Percentiles rank a stretch among this genome's conserved stretches.
These are phyloP conservation scores for Pantherophis alleghaniensis DNA, from an alignment of 2,797 vertebrate species.

Conservation along the genomic window DNA sequence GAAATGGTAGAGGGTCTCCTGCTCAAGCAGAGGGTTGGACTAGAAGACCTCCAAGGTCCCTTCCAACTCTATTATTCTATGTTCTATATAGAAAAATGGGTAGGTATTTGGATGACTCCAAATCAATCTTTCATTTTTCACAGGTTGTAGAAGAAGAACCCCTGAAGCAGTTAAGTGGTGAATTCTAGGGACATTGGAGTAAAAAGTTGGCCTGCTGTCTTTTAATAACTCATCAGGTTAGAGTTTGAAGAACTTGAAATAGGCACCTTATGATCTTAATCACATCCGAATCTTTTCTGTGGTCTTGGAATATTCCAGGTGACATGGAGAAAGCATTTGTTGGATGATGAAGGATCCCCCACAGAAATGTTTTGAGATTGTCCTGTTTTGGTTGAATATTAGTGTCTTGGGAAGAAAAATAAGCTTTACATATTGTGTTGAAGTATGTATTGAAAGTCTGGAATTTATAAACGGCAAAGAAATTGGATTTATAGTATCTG, in stretches of 20 bases:
- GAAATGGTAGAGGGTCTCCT: not conserved
- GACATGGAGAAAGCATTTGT: not conserved
- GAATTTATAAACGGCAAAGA: not conserved
- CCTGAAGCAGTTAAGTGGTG: not conserved
- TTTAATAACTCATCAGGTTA: not conserved
- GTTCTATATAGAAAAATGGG: not conserved
- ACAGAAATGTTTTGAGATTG: not conserved
- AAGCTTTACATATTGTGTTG: not conserved
- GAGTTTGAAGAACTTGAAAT: not conserved
- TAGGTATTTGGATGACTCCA: not conserved
- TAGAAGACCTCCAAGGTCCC: not conserved
- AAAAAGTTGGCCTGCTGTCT: not conserved
- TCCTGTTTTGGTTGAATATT: not conserved
- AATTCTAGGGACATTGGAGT: not conserved
- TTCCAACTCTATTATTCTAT: not conserved
- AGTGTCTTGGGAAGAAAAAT: not conserved
- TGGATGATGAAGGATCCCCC: not conserved
- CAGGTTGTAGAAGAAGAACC: not conserved
- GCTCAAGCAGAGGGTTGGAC: not conserved
- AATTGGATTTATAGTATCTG: not conserved
- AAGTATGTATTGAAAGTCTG: not conserved
- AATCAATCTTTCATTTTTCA: not conserved
- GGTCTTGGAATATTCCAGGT: not conserved
- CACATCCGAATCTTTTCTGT: not conserved
- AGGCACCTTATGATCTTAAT: not conserved